These are phyloP conservation scores for Nephrotoma flavescens DNA, from an alignment of 2,888 invertebrate species.

Conservation along the genomic window DNA sequence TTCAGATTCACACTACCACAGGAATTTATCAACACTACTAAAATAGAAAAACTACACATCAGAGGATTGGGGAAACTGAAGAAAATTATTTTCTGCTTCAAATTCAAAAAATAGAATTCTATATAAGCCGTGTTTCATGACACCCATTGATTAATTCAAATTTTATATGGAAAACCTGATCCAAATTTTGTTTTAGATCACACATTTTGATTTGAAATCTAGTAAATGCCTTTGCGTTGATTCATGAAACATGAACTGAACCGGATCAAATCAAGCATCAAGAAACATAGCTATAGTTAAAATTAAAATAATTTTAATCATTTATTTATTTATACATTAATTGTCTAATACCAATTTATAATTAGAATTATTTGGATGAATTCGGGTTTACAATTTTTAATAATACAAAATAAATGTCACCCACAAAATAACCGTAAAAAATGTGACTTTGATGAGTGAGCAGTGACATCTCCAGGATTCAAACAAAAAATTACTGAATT, in stretches of 20 bases:
- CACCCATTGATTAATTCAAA: no score
- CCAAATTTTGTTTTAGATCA: no score
- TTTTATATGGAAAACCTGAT: no score
- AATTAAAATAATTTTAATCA: not conserved
- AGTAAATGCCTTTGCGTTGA: no score
- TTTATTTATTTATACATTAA: not conserved
- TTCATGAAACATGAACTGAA: no score
- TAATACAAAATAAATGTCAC: not conserved
- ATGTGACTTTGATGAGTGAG: not conserved
- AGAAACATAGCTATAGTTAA: no score
- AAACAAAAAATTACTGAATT: not conserved
- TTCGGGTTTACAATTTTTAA: not conserved
- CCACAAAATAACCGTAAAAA: not conserved
- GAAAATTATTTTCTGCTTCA: not conserved
- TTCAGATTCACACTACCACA: not conserved
- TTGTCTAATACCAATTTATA: not conserved
- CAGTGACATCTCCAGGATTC: not conserved
- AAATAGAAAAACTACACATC: not conserved
- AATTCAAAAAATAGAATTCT: not conserved
- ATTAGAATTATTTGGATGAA: not conserved
- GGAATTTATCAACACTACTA: not conserved
- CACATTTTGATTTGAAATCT: no score
- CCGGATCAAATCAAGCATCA: no score
- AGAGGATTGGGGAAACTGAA: not conserved
- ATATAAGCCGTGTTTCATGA: not conserved